Evolutionary conservation across 2,888 invertebrate species (phyloP), one percentile per base, ranked within the genome.

Genomic region (Antheraea yamamai): DNA sequence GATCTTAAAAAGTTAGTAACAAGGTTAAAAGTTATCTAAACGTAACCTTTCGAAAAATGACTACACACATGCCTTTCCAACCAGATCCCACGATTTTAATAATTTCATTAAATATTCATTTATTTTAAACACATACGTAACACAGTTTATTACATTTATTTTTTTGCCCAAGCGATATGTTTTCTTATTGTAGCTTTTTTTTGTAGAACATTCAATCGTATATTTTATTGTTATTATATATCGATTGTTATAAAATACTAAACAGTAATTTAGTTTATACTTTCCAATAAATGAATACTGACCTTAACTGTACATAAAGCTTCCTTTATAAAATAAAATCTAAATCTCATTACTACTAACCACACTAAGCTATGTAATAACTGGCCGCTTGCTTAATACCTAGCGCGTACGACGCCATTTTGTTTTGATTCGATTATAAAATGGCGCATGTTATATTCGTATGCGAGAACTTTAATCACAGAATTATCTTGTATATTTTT

Each of bases 121-220:
- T 58, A 68, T 71, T 74, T 8, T 75, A 66, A 12, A 20, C 79
- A 35, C 73, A 79, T 76, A 74, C 76, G 52, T 80, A 78, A 81
- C 80, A 81, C 77, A 81, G 76, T 39, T 70, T 81, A 81, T 87
- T 78, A 78, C 79, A 12, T 78, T 76, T 87, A 91, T 88, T 88
- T 91, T 88, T 89, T 91, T 91, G 91, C 90, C 89, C 91, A 93
- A 94, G 94, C 94, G 94, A 94, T 94, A 94, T 94, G 94, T 94
- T 90, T 93, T 82, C 84, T 93, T 94, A 94, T 94, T 94, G 94
- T 94, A 93, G 91, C 93, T 90, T 88, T 70, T 70, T 66, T 30
- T 30, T 89, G 88, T 91, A 88, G 90, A 86, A 70, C 88, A 87
- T 86, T 87, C 89, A 70, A 58, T 73, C 55, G 61, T 68, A 75